Percentiles rank a stretch among this genome's conserved stretches.
These are phyloP conservation scores for Sminthurinus signatus DNA, from an alignment of 1,140 invertebrate species.

Conservation along the genomic window DNA sequence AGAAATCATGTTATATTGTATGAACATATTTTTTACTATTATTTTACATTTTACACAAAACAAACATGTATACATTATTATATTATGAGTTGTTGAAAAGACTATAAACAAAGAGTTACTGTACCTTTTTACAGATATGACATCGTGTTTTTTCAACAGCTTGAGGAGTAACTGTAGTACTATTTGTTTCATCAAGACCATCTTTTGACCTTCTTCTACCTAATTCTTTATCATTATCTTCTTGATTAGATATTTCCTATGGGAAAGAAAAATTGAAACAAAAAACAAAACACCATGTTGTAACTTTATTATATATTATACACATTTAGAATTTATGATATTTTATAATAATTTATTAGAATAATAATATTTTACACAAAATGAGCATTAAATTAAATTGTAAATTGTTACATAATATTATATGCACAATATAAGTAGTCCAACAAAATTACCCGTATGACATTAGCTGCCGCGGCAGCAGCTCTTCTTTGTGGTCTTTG, in stretches of 20 bases:
- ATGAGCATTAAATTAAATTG: not conserved
- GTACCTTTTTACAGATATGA: conserved; percentile 36
- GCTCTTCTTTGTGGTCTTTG: conserved; percentile 41
- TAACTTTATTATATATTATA: not conserved
- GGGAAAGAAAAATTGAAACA: not conserved
- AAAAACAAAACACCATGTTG: not conserved
- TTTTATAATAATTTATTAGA: not conserved
- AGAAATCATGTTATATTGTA: not conserved
- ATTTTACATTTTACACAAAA: too few relatives aligned
- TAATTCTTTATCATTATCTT: conserved; percentile 8
- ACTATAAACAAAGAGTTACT: too few relatives aligned
- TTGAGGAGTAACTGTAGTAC: not conserved
- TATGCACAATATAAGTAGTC: not conserved
- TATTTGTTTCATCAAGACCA: not conserved
- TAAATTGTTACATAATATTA: not conserved
- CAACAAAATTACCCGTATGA: conserved; percentile 42
- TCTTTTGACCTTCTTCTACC: not conserved
- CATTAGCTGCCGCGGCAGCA: conserved; percentile 42
- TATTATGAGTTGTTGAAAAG: too few relatives aligned
- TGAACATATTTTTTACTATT: too few relatives aligned
- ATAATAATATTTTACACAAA: not conserved
- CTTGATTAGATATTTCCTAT: not conserved
- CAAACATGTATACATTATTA: too few relatives aligned
- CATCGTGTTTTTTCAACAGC: conserved; percentile 29
- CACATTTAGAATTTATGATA: conserved; percentile 2